phyloP scores from a whole-genome alignment of 2,888 invertebrate genomes.

The Ormyrus rosae region DNA sequence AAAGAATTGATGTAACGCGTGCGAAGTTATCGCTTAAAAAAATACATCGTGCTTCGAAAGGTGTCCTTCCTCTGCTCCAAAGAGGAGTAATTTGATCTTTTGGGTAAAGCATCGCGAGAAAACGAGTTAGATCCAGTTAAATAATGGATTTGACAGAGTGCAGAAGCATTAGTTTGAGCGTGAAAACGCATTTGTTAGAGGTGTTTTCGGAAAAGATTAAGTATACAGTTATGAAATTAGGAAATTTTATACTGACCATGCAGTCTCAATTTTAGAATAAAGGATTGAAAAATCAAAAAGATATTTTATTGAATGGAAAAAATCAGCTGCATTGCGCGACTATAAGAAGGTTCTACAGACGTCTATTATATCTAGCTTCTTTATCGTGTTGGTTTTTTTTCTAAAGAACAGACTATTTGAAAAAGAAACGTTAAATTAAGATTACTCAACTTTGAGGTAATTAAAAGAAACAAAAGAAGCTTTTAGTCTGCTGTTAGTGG shows the following conservation, averaged over 20 bases:
- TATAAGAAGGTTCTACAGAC: constrained; percentile 26
- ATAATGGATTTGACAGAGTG: constrained; percentile 51
- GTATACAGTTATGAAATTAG: constrained; percentile 18
- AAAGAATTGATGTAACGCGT: constrained; percentile 29
- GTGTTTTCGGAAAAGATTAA: constrained; percentile 28
- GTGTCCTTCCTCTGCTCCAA: constrained; percentile 48
- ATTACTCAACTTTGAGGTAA: constrained; percentile 21
- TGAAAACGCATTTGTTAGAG: constrained; percentile 37
- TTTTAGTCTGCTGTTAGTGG: constrained; percentile 34
- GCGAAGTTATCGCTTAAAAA: constrained; percentile 4
- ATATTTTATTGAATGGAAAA: constrained; percentile 14
- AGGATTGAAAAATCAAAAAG: constrained; percentile 7
- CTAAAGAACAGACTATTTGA: constrained; percentile 4
- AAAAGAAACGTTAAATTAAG: constrained; percentile 34
- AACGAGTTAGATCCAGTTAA: constrained; percentile 45
- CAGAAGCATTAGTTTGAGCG: constrained; percentile 51
- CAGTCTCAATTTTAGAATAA: constrained; percentile 28
- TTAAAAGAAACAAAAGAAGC: constrained; percentile 38
- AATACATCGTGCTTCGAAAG: constrained; percentile 20
- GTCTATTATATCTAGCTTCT: constrained; percentile 17
- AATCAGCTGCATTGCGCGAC: constrained; percentile 35
- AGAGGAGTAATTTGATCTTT: constrained; percentile 43
- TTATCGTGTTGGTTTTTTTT: constrained; percentile 15
- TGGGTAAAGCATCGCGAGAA: constrained; percentile 1
- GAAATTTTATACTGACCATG: constrained; percentile 37